Conservation (phyloP, 2,797 vertebrate genomes). For the Cetoscarus ocellatus region DNA sequence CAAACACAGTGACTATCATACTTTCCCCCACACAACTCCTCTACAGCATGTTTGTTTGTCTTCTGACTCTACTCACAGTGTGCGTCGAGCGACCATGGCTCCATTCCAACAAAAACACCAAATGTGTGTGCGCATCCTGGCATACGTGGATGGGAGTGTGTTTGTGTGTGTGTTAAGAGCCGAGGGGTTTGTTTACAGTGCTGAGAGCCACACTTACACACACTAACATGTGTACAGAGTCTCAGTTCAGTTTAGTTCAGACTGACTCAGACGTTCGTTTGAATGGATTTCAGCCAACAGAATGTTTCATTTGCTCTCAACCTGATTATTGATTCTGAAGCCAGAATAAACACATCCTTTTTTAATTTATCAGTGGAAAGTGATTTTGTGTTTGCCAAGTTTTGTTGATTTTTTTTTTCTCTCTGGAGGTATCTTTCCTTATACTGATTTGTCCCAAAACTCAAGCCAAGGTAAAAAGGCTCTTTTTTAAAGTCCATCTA, state of each 20-base stretch:
- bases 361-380: conserved; percentile 32
- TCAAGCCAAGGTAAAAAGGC: conserved; percentile 22
- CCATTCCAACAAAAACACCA: conserved; percentile 74
- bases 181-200: conserved; percentile 79
- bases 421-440: conserved; percentile 29
- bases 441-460: conserved; percentile 15
- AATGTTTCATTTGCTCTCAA: conserved; percentile 71
- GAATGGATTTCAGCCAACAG: conserved; percentile 55
- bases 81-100: conserved; percentile 67
- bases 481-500: conserved; percentile 28
- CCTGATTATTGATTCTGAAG: conserved; percentile 67
- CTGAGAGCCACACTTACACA: conserved; percentile 77
- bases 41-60: conserved; percentile 81
- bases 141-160: conserved; percentile 25
- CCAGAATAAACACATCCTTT: conserved; percentile 42
- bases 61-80: conserved; percentile 79
- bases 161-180: conserved; percentile 62
- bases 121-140: conserved; percentile 34
- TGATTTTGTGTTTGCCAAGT: conserved; percentile 48
- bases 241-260: conserved; percentile 65
- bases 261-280: conserved; percentile 62
- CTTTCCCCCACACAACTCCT: conserved; percentile 67
- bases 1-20: conserved; percentile 54
- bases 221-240: conserved; percentile 79
- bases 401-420: conserved; percentile 8